Evolutionary conservation across 2,888 invertebrate genomes (phyloP).

Genomic region (Apotomis betuletana): DNA sequence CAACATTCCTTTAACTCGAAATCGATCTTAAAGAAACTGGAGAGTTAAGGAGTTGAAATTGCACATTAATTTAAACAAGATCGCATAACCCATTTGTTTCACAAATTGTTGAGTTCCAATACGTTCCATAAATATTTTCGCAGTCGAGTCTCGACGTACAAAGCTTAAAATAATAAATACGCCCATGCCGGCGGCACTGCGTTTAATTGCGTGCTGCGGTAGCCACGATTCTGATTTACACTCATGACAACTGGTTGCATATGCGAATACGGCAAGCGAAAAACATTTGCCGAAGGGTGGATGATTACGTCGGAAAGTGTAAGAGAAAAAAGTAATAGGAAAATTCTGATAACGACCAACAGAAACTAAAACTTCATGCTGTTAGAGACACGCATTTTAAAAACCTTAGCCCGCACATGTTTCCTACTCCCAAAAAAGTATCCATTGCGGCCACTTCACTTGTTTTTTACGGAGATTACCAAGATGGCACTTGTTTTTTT

Average conservation of each 20-base stretch:
- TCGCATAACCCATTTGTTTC: too few relatives aligned
- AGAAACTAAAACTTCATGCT: not conserved
- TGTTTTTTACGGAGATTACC: conserved; percentile 21
- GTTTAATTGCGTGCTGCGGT: conserved; percentile 40
- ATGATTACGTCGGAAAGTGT: too few relatives aligned
- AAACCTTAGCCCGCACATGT: conserved; percentile 20
- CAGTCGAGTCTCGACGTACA: conserved; percentile 8
- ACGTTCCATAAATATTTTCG: conserved; percentile 22
- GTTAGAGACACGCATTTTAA: not conserved
- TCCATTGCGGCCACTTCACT: conserved; percentile 27
- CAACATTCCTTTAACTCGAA: not conserved
- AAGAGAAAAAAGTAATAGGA: not conserved
- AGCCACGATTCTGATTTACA: conserved; percentile 34
- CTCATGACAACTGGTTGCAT: conserved; percentile 11
- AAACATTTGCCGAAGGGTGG: too few relatives aligned
- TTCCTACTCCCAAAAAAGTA: conserved; percentile 6
- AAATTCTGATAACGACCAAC: not conserved
- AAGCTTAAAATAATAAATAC: conserved; percentile 32
- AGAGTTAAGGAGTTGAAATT: too few relatives aligned
- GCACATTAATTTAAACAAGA: too few relatives aligned
- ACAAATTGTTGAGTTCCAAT: not conserved
- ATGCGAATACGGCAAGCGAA: not conserved
- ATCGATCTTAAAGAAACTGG: too few relatives aligned
- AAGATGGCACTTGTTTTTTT: conserved; percentile 32
- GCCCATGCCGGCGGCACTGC: conserved; percentile 15